Evolutionary conservation across 30 jellyfish, hydroid and myxozoan genomes (phyloP), one percentile per base, ranked within the genome.

Genomic region (Hydractinia symbiolongicarpus): DNA sequence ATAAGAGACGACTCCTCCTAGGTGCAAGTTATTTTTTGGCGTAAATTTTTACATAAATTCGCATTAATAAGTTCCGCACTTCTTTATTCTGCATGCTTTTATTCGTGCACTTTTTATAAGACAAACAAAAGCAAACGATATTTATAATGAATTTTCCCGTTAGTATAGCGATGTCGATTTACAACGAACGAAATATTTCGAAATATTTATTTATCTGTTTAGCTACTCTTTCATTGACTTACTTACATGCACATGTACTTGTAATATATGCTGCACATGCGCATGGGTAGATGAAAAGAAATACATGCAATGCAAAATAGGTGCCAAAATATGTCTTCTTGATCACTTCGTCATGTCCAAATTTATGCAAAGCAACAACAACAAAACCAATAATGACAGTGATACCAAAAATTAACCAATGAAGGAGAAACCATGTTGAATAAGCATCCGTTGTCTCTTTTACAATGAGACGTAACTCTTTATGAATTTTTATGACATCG

Each of bases 241-340:
- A 87, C 91, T 82, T 66, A 88, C 96, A 72, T 69, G 82, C 90
- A 64, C 94, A 88, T 0, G 86, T 81, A 55, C 90, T 83, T 61
- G 96, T 88, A 30, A 88, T 79, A 75, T 82, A 88, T 14, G 96
- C 96, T 56, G 96, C 96, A 53, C 84, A 83, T 44, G 66, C 90
- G 68, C 96, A 88, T 13, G 96, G 96, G 50, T 77, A 72, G 11
- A 83, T 90, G 71, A 88, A 88, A 80, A 71, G 19, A 64, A 88
- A 85, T 67, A 88, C 84, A 71, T 82, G 88, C n/a, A 79, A 66
- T 0, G 76, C 87, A 51, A 83, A 84, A 56, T 82, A 88, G 30
- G 81, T 7, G 6, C 88, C 86, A 21, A 88, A 56, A 54, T 88
- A 88, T 10, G 78, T 62, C 89, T 72, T 78, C 58, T 83, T 88